Base-by-base conservation (phyloP, 2,888 invertebrate genomes). In the Sialis lutaria region DNA sequence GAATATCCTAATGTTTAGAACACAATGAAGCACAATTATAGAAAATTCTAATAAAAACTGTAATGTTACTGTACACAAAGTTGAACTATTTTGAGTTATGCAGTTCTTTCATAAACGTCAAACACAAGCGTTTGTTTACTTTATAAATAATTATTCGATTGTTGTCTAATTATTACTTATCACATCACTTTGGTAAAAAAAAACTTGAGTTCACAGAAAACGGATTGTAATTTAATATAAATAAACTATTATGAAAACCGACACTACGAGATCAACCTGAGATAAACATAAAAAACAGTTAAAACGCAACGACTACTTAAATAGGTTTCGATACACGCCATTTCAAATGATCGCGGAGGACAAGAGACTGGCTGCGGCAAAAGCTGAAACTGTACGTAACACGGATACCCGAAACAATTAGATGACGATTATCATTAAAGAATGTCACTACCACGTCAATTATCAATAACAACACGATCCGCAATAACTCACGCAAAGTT, bases 371-470 rank as follows among this genome's bases (percentile, higher is more conserved):
- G 32, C 42, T 42, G 42, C 42, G 30, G 32, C 22, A 31, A 42
- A 31, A 42, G 42, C 31, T 30, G 32, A 31, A 45, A 37, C 34
- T 31, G 31, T 12, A 40, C 32, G 10, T 22, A 22, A 42, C 42
- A 30, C 45, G 33, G 45, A 45, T 45, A 33, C 40, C 45, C 45
- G 40, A 45, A 45, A 45, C 45, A 45, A 45, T 45, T 40, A 45
- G 30, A 39, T 40, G 34, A 45, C 34, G 37, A 45, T 45, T 37
- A 37, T 45, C 34, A 39, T 10, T 37, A 32, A 45, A 40, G 30
- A 12, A 32, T 44, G 37, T 40, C 45, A 45, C 45, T 13, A 45
- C 30, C 39, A 45, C 45, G 34, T 40, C 45, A 40, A 12, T 34
- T 33, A 40, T 45, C 40, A 44, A 34, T 44, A 6, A 44, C 34